Evolutionary conservation across 2,797 vertebrate species (phyloP), one percentile per base, ranked within the genome.

Genomic region (Hydrocynus forskahlii): DNA sequence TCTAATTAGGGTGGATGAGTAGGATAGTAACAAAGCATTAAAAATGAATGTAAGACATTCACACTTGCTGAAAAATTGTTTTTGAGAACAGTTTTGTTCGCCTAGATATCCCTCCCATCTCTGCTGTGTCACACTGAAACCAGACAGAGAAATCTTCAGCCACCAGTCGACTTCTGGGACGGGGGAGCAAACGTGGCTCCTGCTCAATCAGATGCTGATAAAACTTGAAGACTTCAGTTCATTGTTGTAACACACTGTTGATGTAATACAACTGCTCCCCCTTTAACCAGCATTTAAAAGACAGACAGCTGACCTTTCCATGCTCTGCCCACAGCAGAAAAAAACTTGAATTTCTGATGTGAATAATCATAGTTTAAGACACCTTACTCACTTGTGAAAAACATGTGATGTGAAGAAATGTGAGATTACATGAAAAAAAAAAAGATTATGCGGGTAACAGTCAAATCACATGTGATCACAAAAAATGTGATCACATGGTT

Each of bases 41-140:
- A 94, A 92, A 88, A 94, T 93, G 91, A 83, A 93, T 93, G 92
- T 92, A 92, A 83, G 85, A 92, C 93, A 92, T 93, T 94, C 94
- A 92, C 92, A 94, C 90, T 93, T 92, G 92, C 90, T 90, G 75
- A 81, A 19, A 89, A 91, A 89, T 84, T 74, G 71, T 82, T 91
- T 93, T 90, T 88, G 85, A 88, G 91, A 91, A 90, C 85, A 60
- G 50, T 91, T 93, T 92, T 90, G 83, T 89, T 92, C 92, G 92
- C 91, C 89, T 89, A 89, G 89, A 86, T 89, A 85, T 81, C 80
- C 79, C 43, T 79, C 86, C 90, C 90, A 60, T 89, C 88, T 87
- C 87, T 88, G 92, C 85, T 82, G 87, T 88, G 85, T 92, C 84
- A 90, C 86, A 89, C 89, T 79, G 86, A 90, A 87, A 83, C 83